These are phyloP conservation scores for Euschistus heros DNA, from an alignment of 1,140 invertebrate genomes.

Conservation along the genomic window DNA sequence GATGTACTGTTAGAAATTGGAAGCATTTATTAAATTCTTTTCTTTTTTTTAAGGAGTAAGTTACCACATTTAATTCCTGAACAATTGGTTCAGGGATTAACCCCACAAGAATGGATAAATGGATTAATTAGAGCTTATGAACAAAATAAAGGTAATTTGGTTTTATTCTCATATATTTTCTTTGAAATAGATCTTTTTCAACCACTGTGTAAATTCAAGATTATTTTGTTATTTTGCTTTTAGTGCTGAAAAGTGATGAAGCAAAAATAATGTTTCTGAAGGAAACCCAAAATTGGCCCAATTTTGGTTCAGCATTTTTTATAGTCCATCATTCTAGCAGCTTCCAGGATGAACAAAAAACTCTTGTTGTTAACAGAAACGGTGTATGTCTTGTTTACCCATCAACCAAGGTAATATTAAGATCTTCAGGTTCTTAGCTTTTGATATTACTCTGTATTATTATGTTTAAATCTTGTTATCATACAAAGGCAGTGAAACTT, in stretches of 20 bases:
- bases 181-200: too few species aligned
- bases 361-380: slow-evolving; percentile 81
- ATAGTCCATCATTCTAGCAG: background rate
- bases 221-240: background rate
- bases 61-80: background rate
- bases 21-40: background rate
- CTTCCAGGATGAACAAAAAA: slow-evolving; percentile 43
- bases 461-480: too few species aligned
- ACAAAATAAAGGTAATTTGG: slow-evolving; percentile 39
- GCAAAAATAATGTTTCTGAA: slow-evolving; percentile 17
- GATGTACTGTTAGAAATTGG: background rate
- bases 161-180: background rate
- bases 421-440: too few species aligned
- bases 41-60: background rate
- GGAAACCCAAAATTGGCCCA: slow-evolving; percentile 13
- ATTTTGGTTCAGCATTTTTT: slow-evolving; percentile 18
- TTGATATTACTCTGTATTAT: too few species aligned
- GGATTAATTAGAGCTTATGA: slow-evolving; percentile 28
- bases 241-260: slow-evolving; percentile 10
- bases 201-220: too few species aligned
- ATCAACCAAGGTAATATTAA: slow-evolving; percentile 57
- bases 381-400: slow-evolving; percentile 83
- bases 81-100: background rate
- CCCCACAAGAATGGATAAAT: slow-evolving; percentile 3
- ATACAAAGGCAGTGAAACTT: too few species aligned